A percentile compares a stretch with the other conserved stretches of the same genome.
These are phyloP conservation scores for Thaumatotibia leucotreta DNA, from an alignment of 1,140 invertebrate species.

Conservation along the genomic window DNA sequence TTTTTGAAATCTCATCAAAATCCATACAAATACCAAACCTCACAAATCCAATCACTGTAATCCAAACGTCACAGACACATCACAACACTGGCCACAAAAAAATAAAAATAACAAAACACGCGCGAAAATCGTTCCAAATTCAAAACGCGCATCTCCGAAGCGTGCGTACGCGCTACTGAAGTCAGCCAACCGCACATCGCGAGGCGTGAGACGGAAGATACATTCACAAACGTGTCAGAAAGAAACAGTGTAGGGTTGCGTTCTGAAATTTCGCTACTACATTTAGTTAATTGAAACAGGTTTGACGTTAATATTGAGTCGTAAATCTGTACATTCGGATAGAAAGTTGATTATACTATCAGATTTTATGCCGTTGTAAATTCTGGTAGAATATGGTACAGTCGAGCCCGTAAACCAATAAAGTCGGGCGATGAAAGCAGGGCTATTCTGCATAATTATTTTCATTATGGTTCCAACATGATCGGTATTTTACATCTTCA, in stretches of 20 bases:
- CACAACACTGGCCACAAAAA: background rate
- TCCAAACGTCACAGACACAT: background rate
- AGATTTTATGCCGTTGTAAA: background rate
- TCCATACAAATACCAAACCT: background rate
- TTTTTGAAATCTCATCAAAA: background rate
- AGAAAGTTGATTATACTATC: constrained; percentile 19
- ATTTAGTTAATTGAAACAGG: constrained; percentile 46
- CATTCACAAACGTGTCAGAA: constrained; percentile 3
- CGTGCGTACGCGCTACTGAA: constrained; percentile 62
- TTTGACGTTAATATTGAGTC: constrained; percentile 22
- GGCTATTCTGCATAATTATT: background rate
- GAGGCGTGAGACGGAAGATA: constrained; percentile 16
- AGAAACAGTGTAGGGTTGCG: constrained; percentile 8
- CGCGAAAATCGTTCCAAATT: constrained; percentile 35
- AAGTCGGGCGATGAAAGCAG: background rate
- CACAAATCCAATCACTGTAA: background rate
- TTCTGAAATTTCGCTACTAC: constrained; percentile 21
- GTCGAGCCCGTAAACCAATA: background rate
- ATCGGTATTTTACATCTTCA: background rate
- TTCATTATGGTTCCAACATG: background rate
- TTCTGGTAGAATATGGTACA: background rate
- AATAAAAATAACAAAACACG: constrained; percentile 20
- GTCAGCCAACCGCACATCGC: constrained; percentile 38
- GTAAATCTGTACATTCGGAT: constrained; percentile 32
- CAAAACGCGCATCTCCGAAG: constrained; percentile 36